Base-by-base conservation (phyloP, 1,140 invertebrate species). In the Zaprionus capensis region DNA sequence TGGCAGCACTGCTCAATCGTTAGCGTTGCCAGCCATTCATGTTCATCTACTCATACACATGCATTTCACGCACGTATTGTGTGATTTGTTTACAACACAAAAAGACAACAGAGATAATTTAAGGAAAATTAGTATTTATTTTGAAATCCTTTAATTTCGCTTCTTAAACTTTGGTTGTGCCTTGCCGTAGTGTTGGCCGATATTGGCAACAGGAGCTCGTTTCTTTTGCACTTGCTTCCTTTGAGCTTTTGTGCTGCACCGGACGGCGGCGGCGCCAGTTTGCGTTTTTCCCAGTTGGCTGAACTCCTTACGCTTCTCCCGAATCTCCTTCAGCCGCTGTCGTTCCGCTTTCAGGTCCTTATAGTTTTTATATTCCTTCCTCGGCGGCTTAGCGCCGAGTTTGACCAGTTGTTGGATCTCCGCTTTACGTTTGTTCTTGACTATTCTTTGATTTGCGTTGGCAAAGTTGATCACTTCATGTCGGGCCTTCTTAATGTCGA, bases 381-480 rank as follows among this genome's bases (percentile, higher is more conserved):
- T 95, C 3, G 93, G 94, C 4, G 95, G 94, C 87, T 94, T 95
- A 9, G 95, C 95, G 28, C 95, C 95, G 69, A 96, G 93, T 75
- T 94, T 94, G 26, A 96, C 93, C 11, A 95, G 93, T 22, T 95
- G 92, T 24, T 94, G 94, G 24, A 94, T 92, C 88, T 95, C 94
- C 61, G 94, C 94, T 92, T 94, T 92, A 49, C 93, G 92, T 72
- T 95, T 94, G 66, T 94, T 94, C 41, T 92, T 82, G n/a, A 93
- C 92, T 17, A 94, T 91, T 14, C 95, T 94, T 53, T 95, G 95
- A 57, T 94, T 94, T 34, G 70, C 72, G 76, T 95, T 95, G 56
- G 94, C 95, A 85, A 96, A 95, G 72, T 95, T 95, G 38, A 96
- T 93, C 6, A 96, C 93, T 77, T 96, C 95, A 81, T 94, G 93